Conservation (phyloP, 2,113 vertebrate genomes). For the Holacanthus passer region DNA sequence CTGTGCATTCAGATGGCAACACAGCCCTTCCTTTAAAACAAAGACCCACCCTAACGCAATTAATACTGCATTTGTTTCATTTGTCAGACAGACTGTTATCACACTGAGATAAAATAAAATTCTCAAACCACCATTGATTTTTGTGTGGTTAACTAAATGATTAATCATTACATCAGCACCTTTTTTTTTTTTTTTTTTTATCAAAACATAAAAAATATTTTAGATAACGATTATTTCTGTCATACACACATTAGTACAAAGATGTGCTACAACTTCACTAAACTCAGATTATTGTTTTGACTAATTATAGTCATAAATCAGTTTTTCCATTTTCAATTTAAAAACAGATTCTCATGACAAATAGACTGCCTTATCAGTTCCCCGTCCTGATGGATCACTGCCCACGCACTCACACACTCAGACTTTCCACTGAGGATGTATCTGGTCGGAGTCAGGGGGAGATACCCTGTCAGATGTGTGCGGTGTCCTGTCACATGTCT, state of each 20-base stretch:
- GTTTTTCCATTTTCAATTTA: not conserved
- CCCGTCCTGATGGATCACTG: not conserved
- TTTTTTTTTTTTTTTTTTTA: not conserved
- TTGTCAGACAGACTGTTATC: not conserved
- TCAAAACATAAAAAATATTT: not conserved
- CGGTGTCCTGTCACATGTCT: slow-evolving; percentile 55
- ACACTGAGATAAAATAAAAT: not conserved
- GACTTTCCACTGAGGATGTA: slow-evolving; percentile 81
- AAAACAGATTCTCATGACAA: slow-evolving; percentile 30
- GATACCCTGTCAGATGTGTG: slow-evolving; percentile 56
- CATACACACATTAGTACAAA: not conserved
- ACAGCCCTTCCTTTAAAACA: slow-evolving; percentile 20
- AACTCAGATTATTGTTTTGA: not conserved
- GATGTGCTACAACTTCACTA: too few species aligned
- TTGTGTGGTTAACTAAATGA: not conserved
- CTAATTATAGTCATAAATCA: not conserved
- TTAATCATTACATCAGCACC: not conserved
- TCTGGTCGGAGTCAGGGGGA: slow-evolving; percentile 51
- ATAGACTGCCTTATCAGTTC: not conserved
- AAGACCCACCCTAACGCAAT: slow-evolving; percentile 21
- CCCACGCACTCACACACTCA: slow-evolving; percentile 9
- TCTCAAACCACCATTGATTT: not conserved
- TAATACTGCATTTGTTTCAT: too few species aligned
- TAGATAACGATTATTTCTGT: not conserved
- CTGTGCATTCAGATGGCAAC: slow-evolving; percentile 39